Conservation (phyloP, 2,113 vertebrate genomes). For the Hystrix brachyura region DNA sequence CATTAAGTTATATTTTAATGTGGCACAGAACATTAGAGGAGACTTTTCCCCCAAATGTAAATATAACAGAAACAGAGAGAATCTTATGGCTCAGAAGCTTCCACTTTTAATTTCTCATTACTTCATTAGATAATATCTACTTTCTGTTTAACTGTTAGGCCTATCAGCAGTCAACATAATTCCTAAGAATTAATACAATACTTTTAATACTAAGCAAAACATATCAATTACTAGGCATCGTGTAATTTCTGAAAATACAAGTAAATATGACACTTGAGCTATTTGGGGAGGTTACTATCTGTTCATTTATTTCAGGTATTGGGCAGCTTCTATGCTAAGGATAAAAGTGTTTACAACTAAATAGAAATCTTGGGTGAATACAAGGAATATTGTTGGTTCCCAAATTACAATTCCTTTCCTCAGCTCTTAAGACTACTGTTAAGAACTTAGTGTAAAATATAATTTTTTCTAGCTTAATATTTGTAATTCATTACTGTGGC, state of each 20-base stretch:
- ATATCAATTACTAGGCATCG: background rate
- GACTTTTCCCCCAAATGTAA: background rate
- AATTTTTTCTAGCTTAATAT: background rate
- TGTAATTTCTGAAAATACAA: constrained; percentile 26
- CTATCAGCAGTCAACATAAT: background rate
- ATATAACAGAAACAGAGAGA: background rate
- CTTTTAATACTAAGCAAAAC: background rate
- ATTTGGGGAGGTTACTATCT: background rate
- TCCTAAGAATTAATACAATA: background rate
- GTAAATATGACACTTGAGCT: background rate
- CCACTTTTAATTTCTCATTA: background rate
- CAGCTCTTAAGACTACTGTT: background rate
- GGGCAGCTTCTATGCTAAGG: background rate
- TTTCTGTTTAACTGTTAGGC: background rate
- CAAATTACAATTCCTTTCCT: background rate
- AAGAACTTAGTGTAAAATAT: background rate
- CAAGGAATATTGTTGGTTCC: background rate
- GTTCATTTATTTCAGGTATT: background rate
- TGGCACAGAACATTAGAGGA: background rate
- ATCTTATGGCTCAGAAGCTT: background rate
- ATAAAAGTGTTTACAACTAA: background rate
- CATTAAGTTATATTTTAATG: background rate
- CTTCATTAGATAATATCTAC: background rate
- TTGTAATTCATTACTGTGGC: background rate
- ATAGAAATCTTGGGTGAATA: background rate